A percentile compares a stretch with the other conserved stretches of the same genome.
Evolutionary conservation across 2,888 invertebrate genomes (phyloP).

Genomic region (Synergus japonicus): DNA sequence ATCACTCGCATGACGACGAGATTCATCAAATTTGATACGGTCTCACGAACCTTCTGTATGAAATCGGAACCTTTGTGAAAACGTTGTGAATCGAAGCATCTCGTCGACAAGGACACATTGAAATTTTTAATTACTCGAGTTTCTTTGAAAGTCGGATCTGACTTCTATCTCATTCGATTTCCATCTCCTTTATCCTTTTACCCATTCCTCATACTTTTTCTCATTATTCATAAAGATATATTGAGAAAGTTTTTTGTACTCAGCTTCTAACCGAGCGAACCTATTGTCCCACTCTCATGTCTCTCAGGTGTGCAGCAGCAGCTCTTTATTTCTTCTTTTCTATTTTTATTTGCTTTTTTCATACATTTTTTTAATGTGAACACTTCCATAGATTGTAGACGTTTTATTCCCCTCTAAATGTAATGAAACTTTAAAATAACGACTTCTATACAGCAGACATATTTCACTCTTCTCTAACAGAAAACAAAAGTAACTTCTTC

Average conservation of each 20-base stretch:
- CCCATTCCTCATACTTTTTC: conserved; percentile 31
- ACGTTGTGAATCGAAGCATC: conserved; percentile 52
- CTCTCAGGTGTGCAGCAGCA: background rate
- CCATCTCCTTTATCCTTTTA: conserved; percentile 50
- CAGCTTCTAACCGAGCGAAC: conserved; percentile 57
- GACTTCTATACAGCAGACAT: background rate
- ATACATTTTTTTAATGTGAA: conserved; percentile 28
- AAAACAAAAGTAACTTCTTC: background rate
- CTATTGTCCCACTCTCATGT: conserved; percentile 63
- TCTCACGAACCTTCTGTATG: conserved; percentile 59
- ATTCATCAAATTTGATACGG: conserved; percentile 67
- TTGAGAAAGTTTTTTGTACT: conserved; percentile 59
- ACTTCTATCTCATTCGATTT: conserved; percentile 59
- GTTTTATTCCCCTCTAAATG: background rate
- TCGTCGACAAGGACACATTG: conserved; percentile 66
- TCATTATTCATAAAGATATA: conserved; percentile 56
- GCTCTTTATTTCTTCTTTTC: conserved; percentile 8
- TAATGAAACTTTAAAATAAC: conserved; percentile 1
- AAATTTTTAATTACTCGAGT: conserved; percentile 71
- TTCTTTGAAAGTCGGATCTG: conserved; percentile 46
- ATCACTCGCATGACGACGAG: conserved; percentile 61
- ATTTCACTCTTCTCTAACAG: background rate
- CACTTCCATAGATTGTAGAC: conserved; percentile 3
- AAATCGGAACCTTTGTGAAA: conserved; percentile 57
- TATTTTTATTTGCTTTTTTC: conserved; percentile 16